A percentile compares a stretch with the other conserved stretches of the same genome.
These are phyloP conservation scores for Sarcophaga bullata DNA, from an alignment of 1,140 invertebrate species.

Conservation along the genomic window DNA sequence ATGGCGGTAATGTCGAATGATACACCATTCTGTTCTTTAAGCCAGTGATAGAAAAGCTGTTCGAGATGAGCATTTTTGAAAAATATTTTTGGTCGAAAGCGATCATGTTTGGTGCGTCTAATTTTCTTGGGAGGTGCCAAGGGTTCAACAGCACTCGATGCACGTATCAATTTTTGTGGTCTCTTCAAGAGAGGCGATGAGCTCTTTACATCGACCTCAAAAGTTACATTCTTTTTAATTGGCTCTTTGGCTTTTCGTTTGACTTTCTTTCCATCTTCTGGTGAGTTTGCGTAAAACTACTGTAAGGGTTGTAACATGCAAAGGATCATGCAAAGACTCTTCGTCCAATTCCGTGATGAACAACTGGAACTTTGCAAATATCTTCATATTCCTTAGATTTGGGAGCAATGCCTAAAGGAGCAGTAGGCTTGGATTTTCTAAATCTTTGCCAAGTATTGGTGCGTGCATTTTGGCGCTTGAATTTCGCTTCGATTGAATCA, in stretches of 20 bases:
- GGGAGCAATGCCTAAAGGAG: background rate
- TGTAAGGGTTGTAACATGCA: conserved; percentile 58
- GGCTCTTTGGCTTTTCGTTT: conserved; percentile 51
- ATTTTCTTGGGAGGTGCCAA: conserved; percentile 63
- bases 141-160: conserved; percentile 48
- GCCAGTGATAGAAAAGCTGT: conserved; percentile 59
- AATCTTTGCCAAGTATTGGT: conserved; percentile 30
- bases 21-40: conserved; percentile 57
- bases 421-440: background rate
- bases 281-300: conserved; percentile 57
- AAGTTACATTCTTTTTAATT: conserved; percentile 24
- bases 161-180: conserved; percentile 53
- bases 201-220: background rate
- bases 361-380: background rate
- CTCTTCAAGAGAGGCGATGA: conserved; percentile 50
- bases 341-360: background rate
- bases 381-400: conserved; percentile 37
- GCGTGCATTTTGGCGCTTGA: conserved; percentile 40
- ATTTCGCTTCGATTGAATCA: conserved; percentile 58
- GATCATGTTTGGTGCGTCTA: conserved; percentile 56
- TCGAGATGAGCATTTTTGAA: conserved; percentile 60
- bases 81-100: conserved; percentile 51
- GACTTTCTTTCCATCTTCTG: conserved; percentile 55
- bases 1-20: conserved; percentile 55
- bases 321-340: conserved; percentile 4